Conservation (phyloP, 2,797 vertebrate genomes). For the Novumbra hubbsi region DNA sequence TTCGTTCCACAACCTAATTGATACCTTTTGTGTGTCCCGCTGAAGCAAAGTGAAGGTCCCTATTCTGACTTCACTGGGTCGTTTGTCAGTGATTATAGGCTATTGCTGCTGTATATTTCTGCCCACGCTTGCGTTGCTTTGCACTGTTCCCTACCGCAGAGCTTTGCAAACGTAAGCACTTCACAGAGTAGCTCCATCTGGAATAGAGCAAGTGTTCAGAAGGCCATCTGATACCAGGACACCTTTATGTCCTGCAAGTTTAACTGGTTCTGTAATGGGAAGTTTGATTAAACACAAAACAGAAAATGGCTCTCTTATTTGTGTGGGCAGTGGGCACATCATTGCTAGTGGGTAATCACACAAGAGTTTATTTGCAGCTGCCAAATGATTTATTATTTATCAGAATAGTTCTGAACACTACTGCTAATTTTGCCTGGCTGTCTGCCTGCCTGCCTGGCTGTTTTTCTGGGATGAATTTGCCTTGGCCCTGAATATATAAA, state of each 20-base stretch:
- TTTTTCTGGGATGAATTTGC: no score
- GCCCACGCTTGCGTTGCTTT: background rate
- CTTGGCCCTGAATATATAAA: no score
- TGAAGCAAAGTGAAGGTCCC: background rate
- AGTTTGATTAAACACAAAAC: background rate
- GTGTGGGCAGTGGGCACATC: background rate
- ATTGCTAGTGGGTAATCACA: background rate
- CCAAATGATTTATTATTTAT: background rate
- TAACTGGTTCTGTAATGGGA: background rate
- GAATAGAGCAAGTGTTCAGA: background rate
- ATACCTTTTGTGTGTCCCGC: background rate
- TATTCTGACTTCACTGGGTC: no score
- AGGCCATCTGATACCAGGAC: background rate
- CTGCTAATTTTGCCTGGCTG: background rate
- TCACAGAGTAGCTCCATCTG: constrained; percentile 3
- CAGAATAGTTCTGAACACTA: background rate
- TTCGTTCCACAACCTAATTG: background rate
- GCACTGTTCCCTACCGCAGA: background rate
- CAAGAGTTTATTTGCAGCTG: background rate
- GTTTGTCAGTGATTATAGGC: no score
- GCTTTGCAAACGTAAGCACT: background rate
- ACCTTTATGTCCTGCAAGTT: background rate
- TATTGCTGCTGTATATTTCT: background rate
- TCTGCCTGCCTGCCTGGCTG: background rate
- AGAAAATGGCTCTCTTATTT: background rate